Evolutionary conservation across 2,797 vertebrate species (phyloP).

Genomic region (Enteromius paludinosus): DNA sequence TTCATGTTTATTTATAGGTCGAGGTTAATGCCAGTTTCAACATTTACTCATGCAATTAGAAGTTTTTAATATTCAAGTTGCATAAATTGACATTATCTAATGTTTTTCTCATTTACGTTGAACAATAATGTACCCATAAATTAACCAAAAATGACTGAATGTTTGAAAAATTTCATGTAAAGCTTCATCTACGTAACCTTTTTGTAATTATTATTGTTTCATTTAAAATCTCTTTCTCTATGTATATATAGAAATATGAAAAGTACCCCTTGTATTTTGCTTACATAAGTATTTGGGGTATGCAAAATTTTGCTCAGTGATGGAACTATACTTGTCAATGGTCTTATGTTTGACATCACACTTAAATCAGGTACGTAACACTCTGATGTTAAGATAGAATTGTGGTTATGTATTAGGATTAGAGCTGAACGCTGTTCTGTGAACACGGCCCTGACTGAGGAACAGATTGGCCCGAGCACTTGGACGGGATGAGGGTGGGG

Average conservation of each 20-base stretch:
- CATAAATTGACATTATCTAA: not conserved
- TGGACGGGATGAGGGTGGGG: slow-evolving; percentile 49
- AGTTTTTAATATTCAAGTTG: not conserved
- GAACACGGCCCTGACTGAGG: slow-evolving; percentile 3
- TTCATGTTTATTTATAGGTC: no score
- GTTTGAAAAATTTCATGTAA: slow-evolving; percentile 16
- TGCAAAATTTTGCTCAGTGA: not conserved
- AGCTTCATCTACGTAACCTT: not conserved
- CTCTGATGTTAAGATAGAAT: slow-evolving; percentile 11
- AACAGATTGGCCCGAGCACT: slow-evolving; percentile 46
- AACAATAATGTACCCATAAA: not conserved
- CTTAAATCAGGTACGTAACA: slow-evolving; percentile 7
- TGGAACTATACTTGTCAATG: not conserved
- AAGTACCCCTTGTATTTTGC: not conserved
- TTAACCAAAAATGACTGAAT: not conserved
- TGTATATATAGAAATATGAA: not conserved
- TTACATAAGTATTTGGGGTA: not conserved
- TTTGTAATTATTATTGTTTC: not conserved
- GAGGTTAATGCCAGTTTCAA: not conserved
- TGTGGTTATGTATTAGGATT: slow-evolving; percentile 38
- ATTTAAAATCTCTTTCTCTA: not conserved
- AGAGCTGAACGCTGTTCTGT: slow-evolving; percentile 18
- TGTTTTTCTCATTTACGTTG: not conserved
- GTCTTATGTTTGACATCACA: slow-evolving; percentile 26
- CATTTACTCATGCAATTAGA: not conserved